Percentiles rank a stretch among this genome's conserved stretches.
phyloP scores from a whole-genome alignment of 2,888 invertebrate genomes.

The Heteropelma amictum region DNA sequence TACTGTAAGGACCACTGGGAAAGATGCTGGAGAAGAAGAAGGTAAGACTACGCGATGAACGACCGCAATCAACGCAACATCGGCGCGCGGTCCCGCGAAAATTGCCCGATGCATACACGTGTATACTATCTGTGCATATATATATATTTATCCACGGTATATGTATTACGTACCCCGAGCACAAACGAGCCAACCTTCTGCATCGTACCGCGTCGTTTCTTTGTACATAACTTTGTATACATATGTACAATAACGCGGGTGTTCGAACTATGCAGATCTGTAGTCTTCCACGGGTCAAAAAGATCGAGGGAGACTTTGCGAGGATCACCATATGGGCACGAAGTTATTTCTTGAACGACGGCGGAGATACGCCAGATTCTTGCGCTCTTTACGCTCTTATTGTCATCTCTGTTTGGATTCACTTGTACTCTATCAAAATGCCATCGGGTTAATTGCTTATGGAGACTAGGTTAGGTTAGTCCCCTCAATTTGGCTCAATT shows the following conservation, averaged over 20 bases:
- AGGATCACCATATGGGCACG: slow-evolving; percentile 43
- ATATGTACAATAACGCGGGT: slow-evolving; percentile 64
- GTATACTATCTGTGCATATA: neutral
- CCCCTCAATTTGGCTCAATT: no score
- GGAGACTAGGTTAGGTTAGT: no score
- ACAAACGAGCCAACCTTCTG: slow-evolving; percentile 42
- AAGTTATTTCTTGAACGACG: slow-evolving; percentile 14
- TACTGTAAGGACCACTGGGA: slow-evolving; percentile 36
- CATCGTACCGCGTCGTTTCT: slow-evolving; percentile 4
- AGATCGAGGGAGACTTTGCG: slow-evolving; percentile 43
- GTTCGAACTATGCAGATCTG: slow-evolving; percentile 45
- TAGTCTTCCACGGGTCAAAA: slow-evolving; percentile 50
- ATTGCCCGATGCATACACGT: slow-evolving; percentile 64
- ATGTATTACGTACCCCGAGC: slow-evolving; percentile 66
- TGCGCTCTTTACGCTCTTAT: no score
- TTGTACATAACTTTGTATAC: slow-evolving; percentile 37
- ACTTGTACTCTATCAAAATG: no score
- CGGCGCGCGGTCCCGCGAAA: slow-evolving; percentile 71
- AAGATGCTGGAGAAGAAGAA: slow-evolving; percentile 38
- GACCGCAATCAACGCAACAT: slow-evolving; percentile 75
- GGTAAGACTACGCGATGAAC: slow-evolving; percentile 68
- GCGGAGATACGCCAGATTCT: slow-evolving; percentile 10
- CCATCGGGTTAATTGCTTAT: no score
- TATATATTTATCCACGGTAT: slow-evolving; percentile 64
- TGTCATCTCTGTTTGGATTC: no score